Base-by-base conservation (phyloP, 2,888 invertebrate genomes). In the Thyatira batis region DNA sequence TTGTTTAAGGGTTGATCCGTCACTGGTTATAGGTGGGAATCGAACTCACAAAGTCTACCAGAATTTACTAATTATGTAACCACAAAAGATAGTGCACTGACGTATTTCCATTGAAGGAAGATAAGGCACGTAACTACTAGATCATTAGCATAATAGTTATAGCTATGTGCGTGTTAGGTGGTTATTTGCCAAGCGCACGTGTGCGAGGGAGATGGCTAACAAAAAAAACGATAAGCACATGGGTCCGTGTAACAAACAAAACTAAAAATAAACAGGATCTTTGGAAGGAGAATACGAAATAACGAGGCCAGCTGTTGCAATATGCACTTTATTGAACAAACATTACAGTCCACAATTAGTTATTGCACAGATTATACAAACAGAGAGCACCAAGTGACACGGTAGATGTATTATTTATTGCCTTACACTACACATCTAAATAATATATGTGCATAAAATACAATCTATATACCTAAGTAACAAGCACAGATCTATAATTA, bases 201-300 rank as follows among this genome's bases (percentile, higher is more conserved):
- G 33, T 17, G 3, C 13, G 33, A 8, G 45, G 20, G 45, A 51
- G 25, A 39, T 20, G 11, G 20, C 45, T 53, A 39, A 9, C 43
- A 53, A 57, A 43, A 53, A 44, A 46, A 50, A 46, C 58, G 51
- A 52, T 43, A 69, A 65, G 69, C 73, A 74, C 74, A 70, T 74
- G 80, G 71, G 51, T 78, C 77, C 71, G 79, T 73, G 80, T 74
- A 73, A 69, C 62, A 48, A 62, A 54, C 61, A 63, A 52, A 53
- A 52, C 25, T 25, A 49, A 45, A 55, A 33, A 28, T 43, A 39
- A n/a, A 60, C 55, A 57, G 50, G 55, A 48, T 20, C 23, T 48
- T 52, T 49, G 55, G 60, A 69, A 52, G 52, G 59, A 45, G 56
- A 49, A 28, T 46, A 60, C 61, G 55, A 78, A 80, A 79, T 78